These are phyloP conservation scores for Nasonia giraulti DNA, from an alignment of 1,140 invertebrate species.

Conservation along the genomic window DNA sequence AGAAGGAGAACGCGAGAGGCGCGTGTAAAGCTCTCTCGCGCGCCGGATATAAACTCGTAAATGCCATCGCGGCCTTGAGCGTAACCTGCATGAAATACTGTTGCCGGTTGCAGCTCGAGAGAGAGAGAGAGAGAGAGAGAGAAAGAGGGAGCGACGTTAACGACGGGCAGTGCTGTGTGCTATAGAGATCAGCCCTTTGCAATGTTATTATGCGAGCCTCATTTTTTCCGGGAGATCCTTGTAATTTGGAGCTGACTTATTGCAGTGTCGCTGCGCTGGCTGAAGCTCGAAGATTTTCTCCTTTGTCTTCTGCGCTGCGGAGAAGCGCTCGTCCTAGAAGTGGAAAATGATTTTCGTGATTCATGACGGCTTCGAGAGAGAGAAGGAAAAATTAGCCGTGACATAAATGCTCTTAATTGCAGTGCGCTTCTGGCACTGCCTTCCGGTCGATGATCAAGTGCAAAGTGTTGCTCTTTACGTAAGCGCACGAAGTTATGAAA, in stretches of 20 bases:
- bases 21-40: background rate
- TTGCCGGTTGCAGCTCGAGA: background rate
- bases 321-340: too few relatives aligned
- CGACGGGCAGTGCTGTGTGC: background rate
- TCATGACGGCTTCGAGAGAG: too few relatives aligned
- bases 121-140: background rate
- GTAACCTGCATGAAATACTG: constrained; percentile 33
- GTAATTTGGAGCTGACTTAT: background rate
- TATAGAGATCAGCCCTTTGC: background rate
- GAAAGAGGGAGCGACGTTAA: background rate
- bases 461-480: too few relatives aligned
- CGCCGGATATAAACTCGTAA: constrained; percentile 43
- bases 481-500: too few relatives aligned
- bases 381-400: too few relatives aligned
- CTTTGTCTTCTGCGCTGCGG: too few relatives aligned
- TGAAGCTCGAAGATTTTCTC: too few relatives aligned
- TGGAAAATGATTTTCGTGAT: too few relatives aligned
- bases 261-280: background rate
- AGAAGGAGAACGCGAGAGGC: background rate
- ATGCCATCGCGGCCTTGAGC: constrained; percentile 28
- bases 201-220: background rate
- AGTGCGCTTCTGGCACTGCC: too few relatives aligned
- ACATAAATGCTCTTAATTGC: too few relatives aligned
- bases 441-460: too few relatives aligned
- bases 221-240: background rate